Percentiles rank a stretch among this genome's conserved stretches.
Evolutionary conservation across 1,140 invertebrate species (phyloP).

Genomic region (Anoplolepis gracilipes): DNA sequence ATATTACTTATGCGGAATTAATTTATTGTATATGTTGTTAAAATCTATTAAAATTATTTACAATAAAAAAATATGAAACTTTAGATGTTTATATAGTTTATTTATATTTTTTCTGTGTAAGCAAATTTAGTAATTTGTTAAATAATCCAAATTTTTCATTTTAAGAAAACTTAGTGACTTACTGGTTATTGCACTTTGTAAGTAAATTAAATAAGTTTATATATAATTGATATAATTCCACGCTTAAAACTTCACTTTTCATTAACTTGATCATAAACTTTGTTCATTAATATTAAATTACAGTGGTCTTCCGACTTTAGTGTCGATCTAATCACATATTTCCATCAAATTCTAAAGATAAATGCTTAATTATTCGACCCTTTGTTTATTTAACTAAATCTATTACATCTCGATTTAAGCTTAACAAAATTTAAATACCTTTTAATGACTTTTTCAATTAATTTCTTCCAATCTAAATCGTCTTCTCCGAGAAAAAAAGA

Average conservation of each 20-base stretch:
- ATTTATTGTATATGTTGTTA: not conserved
- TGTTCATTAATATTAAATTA: constrained; percentile 1
- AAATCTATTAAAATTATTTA: not conserved
- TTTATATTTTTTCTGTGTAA: not conserved
- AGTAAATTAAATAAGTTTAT: constrained; percentile 23
- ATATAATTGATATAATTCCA: not conserved
- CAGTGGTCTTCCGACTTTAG: not conserved
- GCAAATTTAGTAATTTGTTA: not conserved
- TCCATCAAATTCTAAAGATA: constrained; percentile 24
- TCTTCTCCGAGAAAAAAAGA: not conserved
- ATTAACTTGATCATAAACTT: not conserved
- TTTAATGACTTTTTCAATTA: constrained; percentile 2
- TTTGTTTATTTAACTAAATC: not conserved
- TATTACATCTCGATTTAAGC: not conserved
- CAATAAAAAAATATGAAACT: not conserved
- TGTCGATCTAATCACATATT: constrained; percentile 8
- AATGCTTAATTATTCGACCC: constrained; percentile 7
- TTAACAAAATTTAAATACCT: not conserved
- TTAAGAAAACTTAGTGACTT: not conserved
- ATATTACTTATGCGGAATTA: not conserved
- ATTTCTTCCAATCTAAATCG: not conserved
- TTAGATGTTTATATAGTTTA: not conserved
- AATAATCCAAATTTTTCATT: not conserved
- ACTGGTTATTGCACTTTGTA: constrained; percentile 15
- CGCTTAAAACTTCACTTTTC: constrained; percentile 17